Base-by-base conservation (phyloP, 2,888 invertebrate genomes). In the Apantesis nais region DNA sequence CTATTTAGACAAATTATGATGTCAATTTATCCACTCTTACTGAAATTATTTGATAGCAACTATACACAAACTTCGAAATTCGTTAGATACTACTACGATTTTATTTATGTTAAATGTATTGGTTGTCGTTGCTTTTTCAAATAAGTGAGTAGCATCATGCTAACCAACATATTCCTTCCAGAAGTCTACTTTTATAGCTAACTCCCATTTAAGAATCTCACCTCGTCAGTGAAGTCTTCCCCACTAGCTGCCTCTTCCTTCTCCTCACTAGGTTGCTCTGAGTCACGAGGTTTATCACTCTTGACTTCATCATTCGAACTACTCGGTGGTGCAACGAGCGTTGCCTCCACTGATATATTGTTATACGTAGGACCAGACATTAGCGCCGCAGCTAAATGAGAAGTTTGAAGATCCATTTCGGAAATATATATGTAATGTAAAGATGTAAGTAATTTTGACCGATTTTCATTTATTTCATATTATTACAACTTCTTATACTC, bases 181-280 rank as follows among this genome's bases (percentile, higher is more conserved):
- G n/a, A 52, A 52, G 55, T 4, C 25, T 62, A 31, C 1, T 22
- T n/a, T 22, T 52, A 31, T 34, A 2, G 7, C 8, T 48, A 64
- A 0, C 31, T 52, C 34, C 1, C 12, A 48, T 52, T 34, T 25
- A 48, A 11, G n/a, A 70, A 39, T 37, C 69, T 68, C 76, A 93
- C 95, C 90, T 94, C 95, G 85, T 95, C 95, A 61, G 91, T 88
- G 82, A 90, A 95, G 39, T 95, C 95, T 76, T 95, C 95, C 31
- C 92, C 93, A 81, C 95, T 95, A 7, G 88, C 94, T 64, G 86
- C 86, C 52, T 95, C 95, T 81, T 95, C 95, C 82, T 95, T 93
- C 58, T 93, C 92, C 68, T 94, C 94, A 65, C 90, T 92, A 63
- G 85, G 78, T 25, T 92, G 92, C n/a, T 72, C 66, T 39, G 92